A percentile compares a stretch with the other conserved stretches of the same genome.
Conservation (phyloP, 2,113 vertebrate species). For the Myanophis thanlyinensis region DNA sequence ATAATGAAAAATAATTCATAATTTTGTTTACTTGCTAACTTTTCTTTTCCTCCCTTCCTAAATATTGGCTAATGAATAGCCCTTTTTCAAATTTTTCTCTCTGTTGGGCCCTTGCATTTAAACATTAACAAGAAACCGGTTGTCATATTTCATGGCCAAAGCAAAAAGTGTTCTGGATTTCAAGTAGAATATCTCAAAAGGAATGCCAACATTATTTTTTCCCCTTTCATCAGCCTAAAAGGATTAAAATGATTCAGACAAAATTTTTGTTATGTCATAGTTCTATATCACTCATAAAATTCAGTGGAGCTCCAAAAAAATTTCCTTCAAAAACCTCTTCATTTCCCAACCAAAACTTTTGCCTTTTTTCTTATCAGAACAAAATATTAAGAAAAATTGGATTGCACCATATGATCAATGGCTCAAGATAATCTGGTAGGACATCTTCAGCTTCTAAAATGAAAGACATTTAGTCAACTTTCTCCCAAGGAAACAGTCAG, state of each 20-base stretch:
- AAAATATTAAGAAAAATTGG: not conserved
- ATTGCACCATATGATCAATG: not conserved
- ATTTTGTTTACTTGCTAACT: not conserved
- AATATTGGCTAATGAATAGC: not conserved
- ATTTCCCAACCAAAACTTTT: not conserved
- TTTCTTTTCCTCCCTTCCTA: not conserved
- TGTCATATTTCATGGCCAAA: not conserved
- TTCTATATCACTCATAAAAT: not conserved
- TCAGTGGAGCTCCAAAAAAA: not conserved
- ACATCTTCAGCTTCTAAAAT: not conserved
- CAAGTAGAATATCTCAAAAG: not conserved
- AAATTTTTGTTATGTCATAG: not conserved
- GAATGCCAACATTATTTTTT: not conserved
- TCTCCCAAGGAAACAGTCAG: not conserved
- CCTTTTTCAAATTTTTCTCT: not conserved
- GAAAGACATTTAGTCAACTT: not conserved
- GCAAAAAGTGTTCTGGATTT: not conserved
- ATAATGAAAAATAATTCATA: not conserved
- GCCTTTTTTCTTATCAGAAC: not conserved
- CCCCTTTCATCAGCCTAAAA: not conserved
- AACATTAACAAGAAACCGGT: not conserved
- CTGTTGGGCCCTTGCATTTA: not conserved
- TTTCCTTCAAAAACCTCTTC: not conserved
- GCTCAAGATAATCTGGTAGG: not conserved
- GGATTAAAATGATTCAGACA: not conserved